Evolutionary conservation across 1,140 invertebrate species (phyloP).

Genomic region (Temnothorax nylanderi): DNA sequence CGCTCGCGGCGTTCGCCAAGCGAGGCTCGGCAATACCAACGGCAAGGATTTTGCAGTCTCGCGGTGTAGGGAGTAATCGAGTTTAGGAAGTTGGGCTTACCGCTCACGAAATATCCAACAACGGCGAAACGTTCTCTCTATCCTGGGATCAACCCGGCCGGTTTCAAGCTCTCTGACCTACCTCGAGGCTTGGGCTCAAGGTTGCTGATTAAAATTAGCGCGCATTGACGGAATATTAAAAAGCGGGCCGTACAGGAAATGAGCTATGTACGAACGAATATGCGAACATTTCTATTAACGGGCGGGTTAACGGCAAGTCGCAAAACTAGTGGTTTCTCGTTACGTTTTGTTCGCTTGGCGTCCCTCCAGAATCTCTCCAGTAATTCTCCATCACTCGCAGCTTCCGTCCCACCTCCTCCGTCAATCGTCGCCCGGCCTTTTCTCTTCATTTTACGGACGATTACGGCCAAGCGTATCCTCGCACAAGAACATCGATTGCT

Average conservation of each 20-base stretch:
- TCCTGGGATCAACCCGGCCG: not conserved
- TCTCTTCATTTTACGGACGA: constrained; percentile 62
- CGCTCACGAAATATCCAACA: constrained; percentile 21
- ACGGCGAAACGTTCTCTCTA: not conserved
- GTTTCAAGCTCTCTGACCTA: not conserved
- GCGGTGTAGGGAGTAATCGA: not conserved
- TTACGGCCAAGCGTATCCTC: constrained; percentile 54
- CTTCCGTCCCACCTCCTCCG: constrained; percentile 18
- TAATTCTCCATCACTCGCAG: constrained; percentile 45
- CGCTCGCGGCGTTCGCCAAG: not conserved
- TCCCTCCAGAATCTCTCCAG: constrained; percentile 57
- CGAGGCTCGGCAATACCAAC: not conserved
- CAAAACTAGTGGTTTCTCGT: constrained; percentile 59
- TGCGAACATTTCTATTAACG: constrained; percentile 63
- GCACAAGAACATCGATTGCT: constrained; percentile 48
- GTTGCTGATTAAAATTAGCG: constrained; percentile 65
- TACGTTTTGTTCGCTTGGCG: constrained; percentile 53
- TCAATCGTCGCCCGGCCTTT: not conserved
- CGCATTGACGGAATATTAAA: constrained; percentile 63
- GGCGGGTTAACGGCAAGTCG: constrained; percentile 33
- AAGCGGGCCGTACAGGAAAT: constrained; percentile 41
- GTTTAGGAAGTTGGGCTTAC: constrained; percentile 32
- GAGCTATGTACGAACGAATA: not conserved
- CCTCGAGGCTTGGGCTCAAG: not conserved
- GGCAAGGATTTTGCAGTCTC: constrained; percentile 25